phyloP scores from a whole-genome alignment of 2,113 vertebrate genomes.

The Lipotes vexillifer region DNA sequence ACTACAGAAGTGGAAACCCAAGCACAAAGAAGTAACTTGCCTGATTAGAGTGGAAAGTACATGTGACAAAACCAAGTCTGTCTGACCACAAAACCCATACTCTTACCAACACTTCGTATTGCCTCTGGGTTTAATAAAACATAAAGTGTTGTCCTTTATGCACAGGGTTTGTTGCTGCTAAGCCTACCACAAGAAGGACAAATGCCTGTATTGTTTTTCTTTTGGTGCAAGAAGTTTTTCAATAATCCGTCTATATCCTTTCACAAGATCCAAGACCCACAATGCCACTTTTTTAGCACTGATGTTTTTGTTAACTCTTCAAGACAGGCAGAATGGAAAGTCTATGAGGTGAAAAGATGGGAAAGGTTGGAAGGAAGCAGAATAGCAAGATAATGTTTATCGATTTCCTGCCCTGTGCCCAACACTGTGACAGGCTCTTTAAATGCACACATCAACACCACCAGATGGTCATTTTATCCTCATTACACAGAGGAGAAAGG shows the following conservation, averaged over 20 bases:
- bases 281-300: background rate
- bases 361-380: background rate
- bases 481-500: background rate
- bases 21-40: background rate
- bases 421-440: background rate
- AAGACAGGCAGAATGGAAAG: background rate
- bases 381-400: background rate
- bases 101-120: background rate
- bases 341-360: background rate
- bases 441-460: background rate
- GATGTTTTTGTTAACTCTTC: slow-evolving; percentile 20
- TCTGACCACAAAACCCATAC: background rate
- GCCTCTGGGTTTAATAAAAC: slow-evolving; percentile 5
- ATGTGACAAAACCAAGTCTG: background rate
- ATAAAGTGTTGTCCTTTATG: background rate
- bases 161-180: background rate
- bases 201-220: slow-evolving; percentile 32
- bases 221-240: slow-evolving; percentile 31
- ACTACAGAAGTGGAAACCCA: background rate
- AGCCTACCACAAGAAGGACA: slow-evolving; percentile 4
- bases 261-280: slow-evolving; percentile 1
- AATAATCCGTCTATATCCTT: slow-evolving; percentile 25
- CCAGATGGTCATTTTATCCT: background rate
- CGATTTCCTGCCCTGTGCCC: background rate
- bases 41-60: background rate